Evolutionary conservation across 2,113 vertebrate species (phyloP).

Genomic region (Aphelocoma coerulescens): DNA sequence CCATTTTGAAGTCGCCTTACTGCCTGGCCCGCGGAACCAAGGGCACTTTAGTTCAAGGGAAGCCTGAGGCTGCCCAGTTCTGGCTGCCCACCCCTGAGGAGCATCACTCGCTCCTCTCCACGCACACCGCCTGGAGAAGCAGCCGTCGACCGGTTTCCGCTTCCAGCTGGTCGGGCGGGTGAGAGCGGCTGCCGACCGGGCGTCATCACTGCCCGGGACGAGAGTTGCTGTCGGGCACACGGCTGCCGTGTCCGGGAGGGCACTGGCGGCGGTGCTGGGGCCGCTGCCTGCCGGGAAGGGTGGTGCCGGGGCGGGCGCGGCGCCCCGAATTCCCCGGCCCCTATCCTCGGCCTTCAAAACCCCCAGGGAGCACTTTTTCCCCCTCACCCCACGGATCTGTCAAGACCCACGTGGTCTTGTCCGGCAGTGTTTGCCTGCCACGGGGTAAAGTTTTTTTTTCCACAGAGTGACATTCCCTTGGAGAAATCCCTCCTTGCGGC

Average conservation of each 20-base stretch:
- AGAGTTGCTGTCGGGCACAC: not conserved
- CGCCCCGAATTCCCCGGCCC: not conserved
- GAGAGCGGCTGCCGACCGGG: not conserved
- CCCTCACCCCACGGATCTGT: not conserved
- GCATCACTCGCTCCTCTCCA: not conserved
- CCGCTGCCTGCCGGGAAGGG: not conserved
- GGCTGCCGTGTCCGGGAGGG: not conserved
- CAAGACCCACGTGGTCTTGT: not conserved
- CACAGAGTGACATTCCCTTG: not conserved
- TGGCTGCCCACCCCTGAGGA: not conserved
- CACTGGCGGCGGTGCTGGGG: not conserved
- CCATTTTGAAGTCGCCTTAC: slow-evolving; percentile 9
- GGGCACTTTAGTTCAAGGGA: not conserved
- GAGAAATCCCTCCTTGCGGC: not conserved
- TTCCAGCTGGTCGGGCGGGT: not conserved
- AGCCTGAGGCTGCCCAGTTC: not conserved
- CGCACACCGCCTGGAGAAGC: not conserved
- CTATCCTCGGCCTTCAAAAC: slow-evolving; percentile 38
- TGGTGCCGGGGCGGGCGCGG: not conserved
- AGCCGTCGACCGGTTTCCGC: not conserved
- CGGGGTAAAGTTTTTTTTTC: slow-evolving; percentile 1
- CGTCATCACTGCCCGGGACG: not conserved
- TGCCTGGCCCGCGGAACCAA: not conserved
- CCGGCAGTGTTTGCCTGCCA: not conserved
- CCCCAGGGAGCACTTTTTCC: not conserved